Evolutionary conservation across 2,888 invertebrate genomes (phyloP).

Genomic region (Linnaemya tessellans): DNA sequence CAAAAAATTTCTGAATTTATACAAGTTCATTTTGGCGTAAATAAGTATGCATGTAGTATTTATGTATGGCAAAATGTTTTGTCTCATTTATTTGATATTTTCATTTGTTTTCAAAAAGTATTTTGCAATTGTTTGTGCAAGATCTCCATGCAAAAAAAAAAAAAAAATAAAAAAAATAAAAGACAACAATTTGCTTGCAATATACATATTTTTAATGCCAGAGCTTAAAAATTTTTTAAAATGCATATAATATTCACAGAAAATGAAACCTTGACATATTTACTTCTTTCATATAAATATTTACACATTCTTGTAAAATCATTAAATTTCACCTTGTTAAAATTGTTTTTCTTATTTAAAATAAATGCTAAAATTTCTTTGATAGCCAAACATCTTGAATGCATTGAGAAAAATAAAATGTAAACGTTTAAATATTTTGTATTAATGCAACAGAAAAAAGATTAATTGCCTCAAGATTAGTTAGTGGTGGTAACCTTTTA

Average conservation of each 20-base stretch:
- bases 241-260: constrained; percentile 37
- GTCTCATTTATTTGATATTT: constrained; percentile 42
- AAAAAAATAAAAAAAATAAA: too few species aligned
- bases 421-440: constrained; percentile 34
- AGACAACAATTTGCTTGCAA: constrained; percentile 12
- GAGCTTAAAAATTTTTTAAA: constrained; percentile 8
- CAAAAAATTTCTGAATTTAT: not conserved
- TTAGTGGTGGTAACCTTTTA: constrained; percentile 59
- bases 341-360: constrained; percentile 50
- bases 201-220: constrained; percentile 31
- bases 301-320: constrained; percentile 69
- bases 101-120: constrained; percentile 35
- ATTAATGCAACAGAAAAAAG: constrained; percentile 35
- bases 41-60: not conserved
- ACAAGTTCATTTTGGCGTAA: not conserved
- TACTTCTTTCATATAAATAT: constrained; percentile 57
- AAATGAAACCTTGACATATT: constrained; percentile 70
- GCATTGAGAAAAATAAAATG: constrained; percentile 16
- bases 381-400: constrained; percentile 32
- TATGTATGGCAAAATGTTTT: constrained; percentile 48
- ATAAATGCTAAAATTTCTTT: constrained; percentile 29
- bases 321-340: constrained; percentile 73
- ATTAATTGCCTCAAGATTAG: constrained; percentile 64
- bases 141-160: constrained; percentile 67
- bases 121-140: constrained; percentile 36